Percentiles rank a stretch among this genome's conserved stretches.
Evolutionary conservation across 2,888 invertebrate genomes (phyloP).

Genomic region (Clistopyga incitator): DNA sequence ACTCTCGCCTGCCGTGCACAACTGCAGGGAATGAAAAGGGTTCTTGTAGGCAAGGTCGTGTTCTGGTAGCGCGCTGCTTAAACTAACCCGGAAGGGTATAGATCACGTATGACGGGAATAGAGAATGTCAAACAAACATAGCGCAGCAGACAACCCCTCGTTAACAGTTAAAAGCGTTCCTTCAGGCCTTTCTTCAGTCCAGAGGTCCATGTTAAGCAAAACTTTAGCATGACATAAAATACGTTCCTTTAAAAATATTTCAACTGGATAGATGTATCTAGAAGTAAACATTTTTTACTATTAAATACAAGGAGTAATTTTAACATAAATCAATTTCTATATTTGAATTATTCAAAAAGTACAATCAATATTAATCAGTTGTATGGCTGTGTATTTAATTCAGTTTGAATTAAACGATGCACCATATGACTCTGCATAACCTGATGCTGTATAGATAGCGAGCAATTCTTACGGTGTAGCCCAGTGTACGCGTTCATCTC

Average conservation of each 20-base stretch:
- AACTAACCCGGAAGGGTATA: slow-evolving; percentile 10
- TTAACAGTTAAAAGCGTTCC: slow-evolving; percentile 37
- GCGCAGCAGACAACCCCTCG: slow-evolving; percentile 35
- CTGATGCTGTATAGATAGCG: background rate
- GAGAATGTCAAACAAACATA: slow-evolving; percentile 5
- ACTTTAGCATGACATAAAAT: background rate
- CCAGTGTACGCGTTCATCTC: background rate
- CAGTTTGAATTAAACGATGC: background rate
- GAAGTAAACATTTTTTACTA: background rate
- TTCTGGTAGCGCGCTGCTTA: background rate
- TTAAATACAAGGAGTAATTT: background rate
- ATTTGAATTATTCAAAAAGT: too few relatives aligned
- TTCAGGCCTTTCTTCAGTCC: slow-evolving; percentile 2
- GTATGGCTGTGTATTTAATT: background rate
- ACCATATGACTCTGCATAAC: slow-evolving; percentile 5
- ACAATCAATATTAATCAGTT: background rate
- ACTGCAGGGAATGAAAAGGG: slow-evolving; percentile 25
- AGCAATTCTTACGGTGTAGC: slow-evolving; percentile 13
- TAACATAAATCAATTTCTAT: too few relatives aligned
- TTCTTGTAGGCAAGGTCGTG: slow-evolving; percentile 24
- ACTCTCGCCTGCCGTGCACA: background rate
- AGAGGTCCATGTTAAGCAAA: slow-evolving; percentile 14
- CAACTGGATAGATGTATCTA: background rate
- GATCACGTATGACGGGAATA: slow-evolving; percentile 19
- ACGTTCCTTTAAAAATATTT: background rate